phyloP scores from a whole-genome alignment of 2,113 vertebrate genomes.

The Nannospalax galili region DNA sequence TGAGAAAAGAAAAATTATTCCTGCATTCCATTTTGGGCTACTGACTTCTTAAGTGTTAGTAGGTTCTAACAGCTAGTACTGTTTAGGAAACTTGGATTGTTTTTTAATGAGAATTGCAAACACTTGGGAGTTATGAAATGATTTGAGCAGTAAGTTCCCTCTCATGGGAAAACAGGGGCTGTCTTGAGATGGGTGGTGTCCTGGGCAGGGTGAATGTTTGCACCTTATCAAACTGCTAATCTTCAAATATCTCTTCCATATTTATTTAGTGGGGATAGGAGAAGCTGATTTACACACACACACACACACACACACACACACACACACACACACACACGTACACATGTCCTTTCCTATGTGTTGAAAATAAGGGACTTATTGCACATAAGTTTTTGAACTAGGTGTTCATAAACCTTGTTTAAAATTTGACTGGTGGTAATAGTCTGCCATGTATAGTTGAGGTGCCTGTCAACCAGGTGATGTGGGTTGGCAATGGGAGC shows the following conservation, averaged over 20 bases:
- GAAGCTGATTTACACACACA: background rate
- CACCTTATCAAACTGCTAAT: background rate
- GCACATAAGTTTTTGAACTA: conserved; percentile 1
- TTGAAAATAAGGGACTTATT: conserved; percentile 55
- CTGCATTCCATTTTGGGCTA: background rate
- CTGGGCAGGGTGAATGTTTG: background rate
- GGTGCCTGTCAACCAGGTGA: background rate
- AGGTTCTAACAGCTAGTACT: background rate
- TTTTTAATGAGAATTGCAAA: conserved; percentile 44
- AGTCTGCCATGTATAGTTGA: background rate
- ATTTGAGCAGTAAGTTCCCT: conserved; percentile 30
- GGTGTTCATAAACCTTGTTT: background rate
- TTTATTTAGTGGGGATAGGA: conserved; percentile 14
- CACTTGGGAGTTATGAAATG: conserved; percentile 1
- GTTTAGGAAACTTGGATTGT: background rate
- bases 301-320: background rate
- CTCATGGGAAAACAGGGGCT: background rate
- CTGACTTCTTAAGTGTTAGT: background rate
- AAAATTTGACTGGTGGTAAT: background rate
- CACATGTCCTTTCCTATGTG: background rate
- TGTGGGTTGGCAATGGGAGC: background rate
- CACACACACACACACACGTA: background rate
- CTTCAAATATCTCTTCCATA: conserved; percentile 8
- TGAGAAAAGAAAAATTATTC: background rate
- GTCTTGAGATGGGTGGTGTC: background rate